Percentiles rank a stretch among this genome's conserved stretches.
These are phyloP conservation scores for Phalloptychus januarius DNA, from an alignment of 2,797 vertebrate genomes.

Conservation along the genomic window DNA sequence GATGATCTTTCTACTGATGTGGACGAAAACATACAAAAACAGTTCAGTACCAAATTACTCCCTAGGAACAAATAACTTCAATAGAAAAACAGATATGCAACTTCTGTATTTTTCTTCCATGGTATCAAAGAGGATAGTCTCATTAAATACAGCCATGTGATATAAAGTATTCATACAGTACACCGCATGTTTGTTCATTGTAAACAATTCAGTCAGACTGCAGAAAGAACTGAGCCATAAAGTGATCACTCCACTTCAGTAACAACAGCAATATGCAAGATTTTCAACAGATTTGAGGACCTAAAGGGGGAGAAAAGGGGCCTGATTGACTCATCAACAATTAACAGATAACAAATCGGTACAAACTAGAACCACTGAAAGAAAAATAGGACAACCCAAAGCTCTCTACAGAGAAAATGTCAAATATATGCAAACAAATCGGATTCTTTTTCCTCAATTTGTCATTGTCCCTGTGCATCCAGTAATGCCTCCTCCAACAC, in stretches of 20 bases:
- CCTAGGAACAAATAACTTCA: conserved; percentile 34
- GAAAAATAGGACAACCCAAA: conserved; percentile 29
- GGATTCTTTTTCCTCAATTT: conserved; percentile 25
- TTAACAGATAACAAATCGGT: conserved; percentile 36
- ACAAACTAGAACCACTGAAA: conserved; percentile 44
- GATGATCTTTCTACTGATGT: background rate
- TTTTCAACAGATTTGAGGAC: conserved; percentile 15
- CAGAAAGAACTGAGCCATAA: conserved; percentile 35
- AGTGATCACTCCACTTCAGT: conserved; percentile 15
- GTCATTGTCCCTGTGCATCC: conserved; percentile 47
- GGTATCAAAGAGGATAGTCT: conserved; percentile 62
- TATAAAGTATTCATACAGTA: conserved; percentile 68
- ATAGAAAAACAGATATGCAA: conserved; percentile 28
- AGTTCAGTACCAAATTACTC: conserved; percentile 46
- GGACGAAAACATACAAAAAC: conserved; percentile 29
- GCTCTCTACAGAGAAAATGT: conserved; percentile 30
- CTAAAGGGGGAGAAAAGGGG: conserved; percentile 3
- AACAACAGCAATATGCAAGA: conserved; percentile 18
- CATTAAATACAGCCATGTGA: conserved; percentile 58
- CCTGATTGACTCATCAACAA: conserved; percentile 20
- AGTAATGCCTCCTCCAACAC: conserved; percentile 34
- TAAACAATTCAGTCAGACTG: conserved; percentile 71
- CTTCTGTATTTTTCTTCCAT: conserved; percentile 24
- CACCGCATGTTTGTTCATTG: conserved; percentile 54
- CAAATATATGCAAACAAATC: conserved; percentile 12